Conservation (phyloP, 2,113 vertebrate species). For the Astur gentilis region DNA sequence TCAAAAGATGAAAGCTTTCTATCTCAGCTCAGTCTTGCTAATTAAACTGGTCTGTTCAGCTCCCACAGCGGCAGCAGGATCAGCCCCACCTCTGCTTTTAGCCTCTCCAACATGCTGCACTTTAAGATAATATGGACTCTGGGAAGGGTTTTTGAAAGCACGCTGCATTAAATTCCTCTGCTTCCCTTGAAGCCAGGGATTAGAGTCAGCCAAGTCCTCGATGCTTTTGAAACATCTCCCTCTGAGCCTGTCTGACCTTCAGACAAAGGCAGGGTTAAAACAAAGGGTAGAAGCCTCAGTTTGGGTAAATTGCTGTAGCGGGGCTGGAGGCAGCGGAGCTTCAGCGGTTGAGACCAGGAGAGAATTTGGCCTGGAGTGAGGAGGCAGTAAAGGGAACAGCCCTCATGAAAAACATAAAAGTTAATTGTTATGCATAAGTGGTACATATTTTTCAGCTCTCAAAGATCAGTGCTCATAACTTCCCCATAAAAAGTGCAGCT, state of each 20-base stretch:
- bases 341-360: rapidly evolving
- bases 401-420: not conserved
- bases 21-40: not conserved
- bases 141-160: not conserved
- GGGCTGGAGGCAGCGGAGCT: not conserved
- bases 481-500: not conserved
- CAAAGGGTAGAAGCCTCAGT: not conserved
- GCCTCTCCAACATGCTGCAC: not conserved
- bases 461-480: not conserved
- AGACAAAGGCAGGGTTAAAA: not conserved
- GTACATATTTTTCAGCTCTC: not conserved
- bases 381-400: not conserved
- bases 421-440: not conserved
- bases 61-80: not conserved
- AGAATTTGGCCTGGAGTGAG: not conserved
- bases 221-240: not conserved
- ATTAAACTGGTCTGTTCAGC: not conserved
- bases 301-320: not conserved
- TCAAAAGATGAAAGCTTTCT: not conserved
- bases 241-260: not conserved
- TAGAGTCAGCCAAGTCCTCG: not conserved
- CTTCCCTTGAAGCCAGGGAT: not conserved
- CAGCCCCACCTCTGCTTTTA: not conserved
- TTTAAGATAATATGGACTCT: rapidly evolving
- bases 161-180: not conserved